A percentile compares a stretch with the other conserved stretches of the same genome.
Conservation (phyloP, 2,797 vertebrate species). For the Pogonophryne albipinna region DNA sequence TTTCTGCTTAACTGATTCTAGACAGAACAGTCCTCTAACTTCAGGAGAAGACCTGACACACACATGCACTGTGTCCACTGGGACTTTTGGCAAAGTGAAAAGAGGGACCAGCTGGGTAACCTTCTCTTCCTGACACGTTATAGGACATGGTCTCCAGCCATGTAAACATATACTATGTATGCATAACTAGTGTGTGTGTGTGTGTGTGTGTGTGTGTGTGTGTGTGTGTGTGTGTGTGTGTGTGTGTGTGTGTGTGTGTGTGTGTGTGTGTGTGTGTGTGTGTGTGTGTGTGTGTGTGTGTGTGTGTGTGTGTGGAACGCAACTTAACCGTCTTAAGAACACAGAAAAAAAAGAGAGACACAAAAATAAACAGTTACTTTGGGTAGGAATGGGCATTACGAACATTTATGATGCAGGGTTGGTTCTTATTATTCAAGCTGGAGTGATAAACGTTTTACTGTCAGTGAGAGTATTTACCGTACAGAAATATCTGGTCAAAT, state of each 20-base stretch:
- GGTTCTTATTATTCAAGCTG: neutral
- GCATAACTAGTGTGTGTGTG: neutral
- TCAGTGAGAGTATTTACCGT: too few relatives aligned
- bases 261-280: too few relatives aligned
- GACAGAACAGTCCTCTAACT: conserved; percentile 1
- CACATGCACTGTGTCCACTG: conserved; percentile 30
- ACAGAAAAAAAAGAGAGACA: neutral
- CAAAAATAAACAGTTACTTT: neutral
- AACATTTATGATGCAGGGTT: conserved; percentile 9
- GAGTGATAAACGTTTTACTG: too few relatives aligned
- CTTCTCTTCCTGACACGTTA: conserved; percentile 50
- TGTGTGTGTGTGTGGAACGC: neutral
- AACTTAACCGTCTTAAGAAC: conserved; percentile 12
- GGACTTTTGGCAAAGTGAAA: conserved; percentile 39
- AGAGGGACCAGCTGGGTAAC: conserved; percentile 64
- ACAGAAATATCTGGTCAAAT: conserved; percentile 10
- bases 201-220: too few relatives aligned
- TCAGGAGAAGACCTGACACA: conserved; percentile 34
- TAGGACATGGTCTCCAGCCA: conserved; percentile 41
- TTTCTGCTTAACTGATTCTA: conserved; percentile 10
- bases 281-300: conserved; percentile 12
- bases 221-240: too few relatives aligned
- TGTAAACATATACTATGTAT: conserved; percentile 33
- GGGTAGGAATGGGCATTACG: conserved; percentile 3
- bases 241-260: neutral